Evolutionary conservation across 2,797 vertebrate species (phyloP), one percentile per base, ranked within the genome.

Genomic region (Clarias pachynema): DNA sequence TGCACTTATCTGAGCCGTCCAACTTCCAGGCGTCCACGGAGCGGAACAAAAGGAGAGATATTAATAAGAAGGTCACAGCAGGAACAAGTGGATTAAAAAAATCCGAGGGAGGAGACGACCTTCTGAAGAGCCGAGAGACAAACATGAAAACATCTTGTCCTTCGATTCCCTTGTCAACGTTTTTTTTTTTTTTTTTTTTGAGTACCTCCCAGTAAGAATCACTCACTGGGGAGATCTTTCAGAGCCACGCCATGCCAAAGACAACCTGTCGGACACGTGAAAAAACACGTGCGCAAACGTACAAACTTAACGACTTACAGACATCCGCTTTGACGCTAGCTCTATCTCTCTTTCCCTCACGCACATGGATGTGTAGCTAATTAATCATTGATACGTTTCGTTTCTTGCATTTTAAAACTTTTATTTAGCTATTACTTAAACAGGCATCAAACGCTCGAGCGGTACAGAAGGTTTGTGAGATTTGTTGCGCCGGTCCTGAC

Each of bases 41-140:
- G 75, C 86, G 56, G 85, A 89, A 87, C 87, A 90, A 87, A 78
- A 89, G 82, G 89, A 89, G 89, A 86, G 20, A 80, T 44, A 68
- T 72, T 53, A 73, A 69, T 44, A 10, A 60, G 26, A 26, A 31
- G 74, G 34, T 44, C 16, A 16, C 3, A 31, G n/a, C 22, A 8
- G 49, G 57, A 12, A 16, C 40, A 26, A 53, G 6, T 44, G 53
- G 37, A 59, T 60, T 6, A 29, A 62, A 53, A 72, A 4, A 56
- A 49, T n/a, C 5, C 31, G 6, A 22, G 37, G 31, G 59, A 53
- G 18, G 29, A 31, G 22, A 40, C 14, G 57, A 63, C 57, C 56
- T 83, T 81, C 75, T 31, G 26, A 44, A 77, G 68, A 83, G 40
- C n/a, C 3, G 1, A 5, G 65, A 83, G 66, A 74, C 73, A 68